A percentile compares a stretch with the other conserved stretches of the same genome.
Evolutionary conservation across 30 jellyfish, hydroid and myxozoan species (phyloP).

Genomic region (Clytia hemisphaerica): DNA sequence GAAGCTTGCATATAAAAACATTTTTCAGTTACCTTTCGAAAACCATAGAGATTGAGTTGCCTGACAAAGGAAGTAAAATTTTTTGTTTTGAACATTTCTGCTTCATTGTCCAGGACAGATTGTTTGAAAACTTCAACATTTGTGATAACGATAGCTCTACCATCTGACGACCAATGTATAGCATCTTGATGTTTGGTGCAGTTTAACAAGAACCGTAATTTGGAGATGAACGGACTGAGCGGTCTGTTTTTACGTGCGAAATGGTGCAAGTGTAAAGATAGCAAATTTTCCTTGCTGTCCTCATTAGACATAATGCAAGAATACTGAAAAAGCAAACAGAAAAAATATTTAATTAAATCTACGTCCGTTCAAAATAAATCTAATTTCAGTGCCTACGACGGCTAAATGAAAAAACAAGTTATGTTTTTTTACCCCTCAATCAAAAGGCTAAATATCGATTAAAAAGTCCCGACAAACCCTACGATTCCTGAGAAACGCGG

Average conservation of each 20-base stretch:
- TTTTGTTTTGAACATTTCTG: constrained; percentile 96
- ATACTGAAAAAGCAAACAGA: too few species aligned
- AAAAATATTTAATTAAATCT: too few species aligned
- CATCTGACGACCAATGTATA: constrained; percentile 93
- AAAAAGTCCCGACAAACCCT: too few species aligned
- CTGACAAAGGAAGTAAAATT: constrained; percentile 96
- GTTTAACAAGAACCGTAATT: constrained; percentile 78
- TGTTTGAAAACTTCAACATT: constrained; percentile 71
- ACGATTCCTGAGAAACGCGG: too few species aligned
- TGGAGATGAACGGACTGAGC: constrained; percentile 94
- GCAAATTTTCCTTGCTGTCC: constrained; percentile 31
- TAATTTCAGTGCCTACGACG: too few species aligned
- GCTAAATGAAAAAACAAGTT: too few species aligned
- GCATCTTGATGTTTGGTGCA: constrained; percentile 75
- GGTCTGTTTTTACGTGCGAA: constrained; percentile 73
- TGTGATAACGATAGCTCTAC: constrained; percentile 78
- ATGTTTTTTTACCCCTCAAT: too few species aligned
- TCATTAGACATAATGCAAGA: background rate
- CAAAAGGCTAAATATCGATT: too few species aligned
- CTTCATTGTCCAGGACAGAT: constrained; percentile 84
- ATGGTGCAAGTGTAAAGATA: constrained; percentile 41
- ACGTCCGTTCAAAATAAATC: too few species aligned
- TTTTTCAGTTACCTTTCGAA: constrained; percentile 87
- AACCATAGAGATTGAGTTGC: constrained; percentile 87
- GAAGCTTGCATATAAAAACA: too few species aligned